Percentiles rank a stretch among this genome's conserved stretches.
These are phyloP conservation scores for Scyliorhinus canicula DNA, from an alignment of 2,797 vertebrate species.

Conservation along the genomic window DNA sequence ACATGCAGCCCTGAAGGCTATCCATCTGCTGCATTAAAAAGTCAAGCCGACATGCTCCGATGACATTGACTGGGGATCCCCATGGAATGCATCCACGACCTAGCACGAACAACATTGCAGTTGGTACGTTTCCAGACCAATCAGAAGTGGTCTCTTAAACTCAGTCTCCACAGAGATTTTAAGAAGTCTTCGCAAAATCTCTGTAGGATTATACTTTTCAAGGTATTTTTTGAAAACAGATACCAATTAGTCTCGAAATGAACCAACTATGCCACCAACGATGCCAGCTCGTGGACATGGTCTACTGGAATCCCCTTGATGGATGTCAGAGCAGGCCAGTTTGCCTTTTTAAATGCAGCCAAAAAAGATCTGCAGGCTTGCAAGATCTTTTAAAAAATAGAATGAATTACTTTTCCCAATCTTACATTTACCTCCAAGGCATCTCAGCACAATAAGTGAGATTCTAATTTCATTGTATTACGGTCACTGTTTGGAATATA, in stretches of 20 bases:
- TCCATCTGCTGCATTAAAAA: slow-evolving; percentile 32
- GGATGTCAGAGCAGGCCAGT: neutral
- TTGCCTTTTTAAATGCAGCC: neutral
- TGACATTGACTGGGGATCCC: neutral
- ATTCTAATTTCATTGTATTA: slow-evolving; percentile 1
- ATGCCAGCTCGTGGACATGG: neutral
- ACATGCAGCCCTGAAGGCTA: neutral
- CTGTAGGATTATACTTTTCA: neutral
- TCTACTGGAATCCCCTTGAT: slow-evolving; percentile 22
- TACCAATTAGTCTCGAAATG: slow-evolving; percentile 16
- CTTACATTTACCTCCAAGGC: neutral
- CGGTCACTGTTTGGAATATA: neutral
- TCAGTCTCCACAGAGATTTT: neutral
- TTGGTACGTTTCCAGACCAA: neutral
- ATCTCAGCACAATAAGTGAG: neutral
- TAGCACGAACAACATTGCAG: neutral
- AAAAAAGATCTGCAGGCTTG: neutral
- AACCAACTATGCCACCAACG: slow-evolving; percentile 21
- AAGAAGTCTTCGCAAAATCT: neutral
- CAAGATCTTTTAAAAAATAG: neutral
- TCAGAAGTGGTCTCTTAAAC: neutral
- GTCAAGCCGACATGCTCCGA: slow-evolving; percentile 8
- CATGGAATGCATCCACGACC: neutral
- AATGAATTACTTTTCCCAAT: neutral
- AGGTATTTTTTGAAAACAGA: neutral